Base-by-base conservation (phyloP, 2,797 vertebrate genomes). In the Odontamblyopus rebecca region DNA sequence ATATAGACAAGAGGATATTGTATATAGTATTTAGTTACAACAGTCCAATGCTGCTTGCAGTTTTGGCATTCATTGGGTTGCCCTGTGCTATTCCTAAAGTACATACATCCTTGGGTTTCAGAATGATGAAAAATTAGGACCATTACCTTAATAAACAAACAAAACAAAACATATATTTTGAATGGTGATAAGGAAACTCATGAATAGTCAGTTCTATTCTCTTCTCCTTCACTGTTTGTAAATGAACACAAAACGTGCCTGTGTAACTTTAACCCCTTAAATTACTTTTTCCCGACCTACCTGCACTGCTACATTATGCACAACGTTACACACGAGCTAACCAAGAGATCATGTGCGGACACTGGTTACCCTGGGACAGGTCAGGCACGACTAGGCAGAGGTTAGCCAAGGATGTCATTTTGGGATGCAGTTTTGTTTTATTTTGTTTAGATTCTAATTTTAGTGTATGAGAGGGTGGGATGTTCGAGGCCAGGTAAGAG, bases 201-300 rank as follows among this genome's bases (percentile, higher is more conserved):
- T 44, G 41, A 15, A 48, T 76, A 67, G 76, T 81, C 78, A 79
- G 87, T 85, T 80, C 84, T 85, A 76, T 79, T 82, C 82, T 76
- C 77, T 71, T 67, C 61, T 84, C 85, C 86, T 83, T 81, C 83
- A 84, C 87, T 79, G 82, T 87, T 84, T 85, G 83, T 91, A 86
- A 89, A 86, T 83, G 81, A 90, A 79, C 68, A 82, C 82, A 86
- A 90, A 81, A 88, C 71, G 72, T 86, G 86, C 85, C 90, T 90
- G 91, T 90, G 88, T 87, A 87, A 89, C 87, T 83, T 77, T 82
- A 84, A 85, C 80, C 87, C 85, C 87, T 89, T 82, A 86, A 89
- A 83, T 74, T 69, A 85, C 1, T 84, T 85, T 79, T 84, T 64
- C 81, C 75, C 70, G 70, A 51, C 76, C 74, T 50, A 51, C 80